Evolutionary conservation across 2,888 invertebrate species (phyloP).

Genomic region (Leptopterna dolabrata): DNA sequence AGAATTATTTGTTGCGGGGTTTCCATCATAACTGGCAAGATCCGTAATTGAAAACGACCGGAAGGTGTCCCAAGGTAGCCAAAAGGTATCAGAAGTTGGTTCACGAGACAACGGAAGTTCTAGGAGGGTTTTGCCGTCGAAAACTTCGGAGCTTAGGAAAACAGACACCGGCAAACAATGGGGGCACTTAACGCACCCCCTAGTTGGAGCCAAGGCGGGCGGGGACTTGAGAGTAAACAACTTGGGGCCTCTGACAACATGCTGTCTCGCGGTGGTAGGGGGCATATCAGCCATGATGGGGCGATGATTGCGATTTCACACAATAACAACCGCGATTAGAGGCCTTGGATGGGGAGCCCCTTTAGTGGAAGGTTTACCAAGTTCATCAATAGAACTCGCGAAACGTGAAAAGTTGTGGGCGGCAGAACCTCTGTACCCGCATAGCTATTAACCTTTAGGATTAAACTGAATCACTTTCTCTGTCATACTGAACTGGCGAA

Average conservation of each 20-base stretch:
- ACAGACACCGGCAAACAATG: conserved; percentile 7
- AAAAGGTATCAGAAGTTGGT: background rate
- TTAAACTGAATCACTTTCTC: no score
- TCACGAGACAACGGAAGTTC: background rate
- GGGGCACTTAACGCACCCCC: conserved; percentile 1
- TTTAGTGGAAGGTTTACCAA: background rate
- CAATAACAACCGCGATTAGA: background rate
- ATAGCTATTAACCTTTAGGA: no score
- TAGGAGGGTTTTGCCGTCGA: conserved; percentile 1
- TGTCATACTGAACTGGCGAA: no score
- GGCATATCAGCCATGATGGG: background rate
- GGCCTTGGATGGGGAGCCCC: background rate
- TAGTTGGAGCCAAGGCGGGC: background rate
- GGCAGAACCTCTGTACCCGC: no score
- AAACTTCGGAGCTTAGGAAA: conserved; percentile 1
- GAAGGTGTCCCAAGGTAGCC: background rate
- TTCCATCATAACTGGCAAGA: background rate
- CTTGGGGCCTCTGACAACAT: background rate
- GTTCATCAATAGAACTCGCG: no score
- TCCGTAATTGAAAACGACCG: background rate
- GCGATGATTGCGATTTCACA: background rate
- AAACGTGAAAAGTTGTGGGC: no score
- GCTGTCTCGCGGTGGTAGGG: background rate
- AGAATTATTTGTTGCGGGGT: no score
- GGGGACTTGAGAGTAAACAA: background rate